A percentile compares a stretch with the other conserved stretches of the same genome.
These are phyloP conservation scores for Caenorhabditis macrosperma DNA, from an alignment of 2,888 invertebrate genomes.

Conservation along the genomic window DNA sequence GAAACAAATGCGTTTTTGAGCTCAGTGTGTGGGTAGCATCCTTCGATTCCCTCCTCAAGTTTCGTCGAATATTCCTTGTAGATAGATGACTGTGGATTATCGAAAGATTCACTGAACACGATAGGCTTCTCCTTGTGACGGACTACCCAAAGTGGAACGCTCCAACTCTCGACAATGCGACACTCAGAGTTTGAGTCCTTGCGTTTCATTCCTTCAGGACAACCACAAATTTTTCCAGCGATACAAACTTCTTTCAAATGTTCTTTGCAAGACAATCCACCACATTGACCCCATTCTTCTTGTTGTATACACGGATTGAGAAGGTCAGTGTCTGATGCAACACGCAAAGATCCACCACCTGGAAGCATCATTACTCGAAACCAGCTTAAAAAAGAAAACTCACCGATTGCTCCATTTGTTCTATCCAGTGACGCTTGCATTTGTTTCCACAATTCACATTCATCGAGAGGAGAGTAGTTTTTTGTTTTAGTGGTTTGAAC, in stretches of 20 bases:
- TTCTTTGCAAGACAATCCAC: slow-evolving; percentile 72
- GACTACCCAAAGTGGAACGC: slow-evolving; percentile 77
- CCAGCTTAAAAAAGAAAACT: too few relatives aligned
- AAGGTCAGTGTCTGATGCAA: slow-evolving; percentile 76
- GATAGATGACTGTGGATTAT: slow-evolving; percentile 72
- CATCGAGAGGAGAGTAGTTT: slow-evolving; percentile 70
- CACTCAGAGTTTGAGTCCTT: slow-evolving; percentile 69
- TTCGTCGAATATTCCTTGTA: slow-evolving; percentile 67
- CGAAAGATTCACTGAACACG: slow-evolving; percentile 71
- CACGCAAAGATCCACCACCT: slow-evolving; percentile 74
- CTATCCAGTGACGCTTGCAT: slow-evolving; percentile 74
- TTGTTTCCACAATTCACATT: slow-evolving; percentile 78
- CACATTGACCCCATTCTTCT: slow-evolving; percentile 72
- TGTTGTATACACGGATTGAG: slow-evolving; percentile 75
- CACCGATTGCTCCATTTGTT: slow-evolving; percentile 69
- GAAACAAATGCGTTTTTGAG: slow-evolving; percentile 75
- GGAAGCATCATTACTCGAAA: too few relatives aligned
- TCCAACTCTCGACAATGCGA: slow-evolving; percentile 77
- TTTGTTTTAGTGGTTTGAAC: slow-evolving; percentile 71
- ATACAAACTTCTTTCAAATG: slow-evolving; percentile 76
- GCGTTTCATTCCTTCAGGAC: slow-evolving; percentile 77
- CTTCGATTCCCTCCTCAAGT: slow-evolving; percentile 74
- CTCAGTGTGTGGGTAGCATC: slow-evolving; percentile 78
- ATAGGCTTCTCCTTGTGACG: slow-evolving; percentile 73
- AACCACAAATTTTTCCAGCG: slow-evolving; percentile 77